Percentiles rank a stretch among this genome's conserved stretches.
Conservation (phyloP, 2,888 invertebrate species). For the Cephus nigrinus region DNA sequence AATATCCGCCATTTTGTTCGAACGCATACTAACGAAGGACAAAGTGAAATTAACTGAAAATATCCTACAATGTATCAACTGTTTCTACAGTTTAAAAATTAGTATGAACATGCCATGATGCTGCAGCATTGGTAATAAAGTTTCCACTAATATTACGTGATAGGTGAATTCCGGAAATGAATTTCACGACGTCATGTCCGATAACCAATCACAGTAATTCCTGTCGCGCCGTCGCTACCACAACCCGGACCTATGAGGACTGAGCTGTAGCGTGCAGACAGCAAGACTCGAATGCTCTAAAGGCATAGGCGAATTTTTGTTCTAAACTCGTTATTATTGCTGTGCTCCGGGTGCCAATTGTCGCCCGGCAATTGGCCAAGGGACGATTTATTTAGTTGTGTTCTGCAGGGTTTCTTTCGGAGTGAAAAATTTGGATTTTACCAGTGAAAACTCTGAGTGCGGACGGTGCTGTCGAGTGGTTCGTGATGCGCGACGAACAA, state of each 20-base stretch:
- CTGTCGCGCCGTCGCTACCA: slow-evolving; percentile 37
- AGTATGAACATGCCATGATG: neutral
- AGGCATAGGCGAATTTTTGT: slow-evolving; percentile 32
- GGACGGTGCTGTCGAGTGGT: slow-evolving; percentile 23
- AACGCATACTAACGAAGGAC: neutral
- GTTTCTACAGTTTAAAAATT: neutral
- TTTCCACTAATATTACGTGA: neutral
- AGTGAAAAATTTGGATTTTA: neutral
- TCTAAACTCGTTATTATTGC: slow-evolving; percentile 1
- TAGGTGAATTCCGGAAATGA: neutral
- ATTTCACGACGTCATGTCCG: neutral
- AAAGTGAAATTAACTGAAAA: neutral
- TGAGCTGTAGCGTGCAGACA: slow-evolving; percentile 31
- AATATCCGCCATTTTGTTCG: neutral
- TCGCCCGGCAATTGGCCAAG: slow-evolving; percentile 1
- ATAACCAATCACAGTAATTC: slow-evolving; percentile 25
- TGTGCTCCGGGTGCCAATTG: neutral
- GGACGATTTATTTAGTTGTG: neutral
- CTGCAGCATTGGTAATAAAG: neutral
- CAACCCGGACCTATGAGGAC: slow-evolving; percentile 35
- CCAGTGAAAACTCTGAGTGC: slow-evolving; percentile 9
- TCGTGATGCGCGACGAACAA: slow-evolving; percentile 37
- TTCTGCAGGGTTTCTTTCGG: neutral
- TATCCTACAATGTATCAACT: neutral
- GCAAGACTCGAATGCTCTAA: slow-evolving; percentile 49